Evolutionary conservation across 2,113 vertebrate genomes (phyloP).

Genomic region (Lepisosteus osseus): DNA sequence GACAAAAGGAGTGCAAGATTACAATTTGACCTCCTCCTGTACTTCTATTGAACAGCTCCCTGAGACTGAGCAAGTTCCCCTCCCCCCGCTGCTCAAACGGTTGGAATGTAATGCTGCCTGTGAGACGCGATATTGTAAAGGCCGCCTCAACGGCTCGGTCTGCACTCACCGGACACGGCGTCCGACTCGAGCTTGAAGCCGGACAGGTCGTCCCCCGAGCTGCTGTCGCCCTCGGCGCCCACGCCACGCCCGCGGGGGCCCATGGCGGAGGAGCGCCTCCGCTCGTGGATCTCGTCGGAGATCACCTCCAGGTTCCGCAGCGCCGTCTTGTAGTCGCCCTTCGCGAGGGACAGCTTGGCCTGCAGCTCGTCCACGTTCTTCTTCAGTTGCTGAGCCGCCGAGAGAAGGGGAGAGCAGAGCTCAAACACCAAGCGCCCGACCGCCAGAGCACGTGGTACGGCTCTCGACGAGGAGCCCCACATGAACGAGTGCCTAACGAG

Average conservation of each 20-base stretch:
- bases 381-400: constrained; percentile 79
- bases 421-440: too few species aligned
- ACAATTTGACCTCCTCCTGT: too few species aligned
- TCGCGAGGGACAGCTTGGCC: constrained; percentile 81
- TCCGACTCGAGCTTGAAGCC: constrained; percentile 76
- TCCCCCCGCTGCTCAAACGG: too few species aligned
- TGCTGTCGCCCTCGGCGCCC: constrained; percentile 75
- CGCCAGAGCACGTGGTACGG: too few species aligned
- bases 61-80: too few species aligned
- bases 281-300: constrained; percentile 93
- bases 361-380: constrained; percentile 92
- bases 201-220: constrained; percentile 66
- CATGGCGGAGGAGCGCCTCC: constrained; percentile 76
- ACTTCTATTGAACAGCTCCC: too few species aligned
- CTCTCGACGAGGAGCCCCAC: too few species aligned
- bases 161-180: constrained; percentile 80
- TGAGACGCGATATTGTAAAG: too few species aligned
- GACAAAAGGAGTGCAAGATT: too few species aligned
- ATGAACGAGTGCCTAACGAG: too few species aligned
- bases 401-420: too few species aligned
- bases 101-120: too few species aligned
- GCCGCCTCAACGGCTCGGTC: neutral
- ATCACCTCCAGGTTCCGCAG: constrained; percentile 93
- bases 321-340: constrained; percentile 87
- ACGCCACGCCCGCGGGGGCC: constrained; percentile 86